phyloP scores from a whole-genome alignment of 1,140 invertebrate species.

The Bradysia coprophila region DNA sequence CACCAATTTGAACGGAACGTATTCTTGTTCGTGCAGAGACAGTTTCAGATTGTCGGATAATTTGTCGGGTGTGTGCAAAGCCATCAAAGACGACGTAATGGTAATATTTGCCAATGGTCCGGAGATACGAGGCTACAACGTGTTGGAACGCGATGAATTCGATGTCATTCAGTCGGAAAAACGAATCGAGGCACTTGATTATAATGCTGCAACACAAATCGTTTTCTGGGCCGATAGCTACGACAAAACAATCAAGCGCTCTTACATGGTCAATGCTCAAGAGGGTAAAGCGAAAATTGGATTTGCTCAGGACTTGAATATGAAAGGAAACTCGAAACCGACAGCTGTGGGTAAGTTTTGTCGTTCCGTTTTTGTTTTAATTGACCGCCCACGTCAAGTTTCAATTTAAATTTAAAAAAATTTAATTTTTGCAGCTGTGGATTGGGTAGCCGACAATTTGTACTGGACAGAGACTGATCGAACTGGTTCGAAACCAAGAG shows the following conservation, averaged over 20 bases:
- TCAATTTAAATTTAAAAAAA: too few relatives aligned
- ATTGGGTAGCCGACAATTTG: constrained; percentile 82
- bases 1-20: constrained; percentile 81
- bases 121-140: constrained; percentile 61
- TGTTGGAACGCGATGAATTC: constrained; percentile 43
- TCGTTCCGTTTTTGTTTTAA: too few relatives aligned
- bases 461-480: constrained; percentile 86
- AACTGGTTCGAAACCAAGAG: constrained; percentile 46
- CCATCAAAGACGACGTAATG: constrained; percentile 38
- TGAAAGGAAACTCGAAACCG: constrained; percentile 61
- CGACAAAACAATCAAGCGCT: constrained; percentile 77
- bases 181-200: constrained; percentile 74
- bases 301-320: constrained; percentile 73
- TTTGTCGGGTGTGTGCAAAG: constrained; percentile 65
- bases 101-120: constrained; percentile 61
- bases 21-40: constrained; percentile 65
- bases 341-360: too few relatives aligned
- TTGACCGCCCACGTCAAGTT: too few relatives aligned
- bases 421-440: too few relatives aligned
- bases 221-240: constrained; percentile 87
- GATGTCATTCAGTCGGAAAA: constrained; percentile 67
- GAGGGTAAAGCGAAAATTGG: constrained; percentile 59
- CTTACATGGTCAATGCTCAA: constrained; percentile 67
- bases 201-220: constrained; percentile 60
- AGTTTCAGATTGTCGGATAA: constrained; percentile 61